Base-by-base conservation (phyloP, 64 coral and sea anemone genomes). In the Actinia tenebrosa region DNA sequence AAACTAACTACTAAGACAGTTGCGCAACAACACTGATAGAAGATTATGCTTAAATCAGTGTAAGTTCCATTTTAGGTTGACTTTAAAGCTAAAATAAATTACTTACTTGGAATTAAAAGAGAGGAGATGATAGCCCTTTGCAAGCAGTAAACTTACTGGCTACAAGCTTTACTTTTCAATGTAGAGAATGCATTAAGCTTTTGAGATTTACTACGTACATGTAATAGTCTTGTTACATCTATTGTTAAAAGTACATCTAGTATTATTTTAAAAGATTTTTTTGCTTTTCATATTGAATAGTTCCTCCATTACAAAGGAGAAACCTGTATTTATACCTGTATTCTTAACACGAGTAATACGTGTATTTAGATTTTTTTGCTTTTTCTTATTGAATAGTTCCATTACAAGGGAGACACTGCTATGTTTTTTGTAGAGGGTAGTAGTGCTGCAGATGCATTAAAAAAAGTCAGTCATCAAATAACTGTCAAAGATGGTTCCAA, bases 401-500 rank as follows among this genome's bases (percentile, higher is more conserved):
- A 96, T 56, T 88, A 80, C 64, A 85, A 89, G 79, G 94, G 94
- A 82, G 94, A 96, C 4, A 93, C 87, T 84, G 91, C 88, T 46
- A 82, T 88, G 53, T 96, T 96, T 60, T 96, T 93, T 93, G 94
- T 96, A 60, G 91, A 96, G 59, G 91, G 89, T 7, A 85, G 22
- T 0, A 88, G 88, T 80, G 88, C 80, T 44, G 91, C 94, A 45
- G 94, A 96, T 43, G 94, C 94, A 3, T 30, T 96, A 9, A 96
- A 96, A 42, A 92, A 82, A 71, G 26, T 90, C 30, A 96, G 91
- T 86, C 91, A 93, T 77, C 80, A 90, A 60, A 93, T 96, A 71
- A 96, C 94, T 27, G 88, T 96, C 1, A 92, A 72, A 23, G 91
- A 93, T 82, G 94, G 94, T 56, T 90, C 94, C 78, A 96, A 93